Evolutionary conservation across 2,113 vertebrate genomes (phyloP), one percentile per base, ranked within the genome.

Genomic region (Aegithalos caudatus): DNA sequence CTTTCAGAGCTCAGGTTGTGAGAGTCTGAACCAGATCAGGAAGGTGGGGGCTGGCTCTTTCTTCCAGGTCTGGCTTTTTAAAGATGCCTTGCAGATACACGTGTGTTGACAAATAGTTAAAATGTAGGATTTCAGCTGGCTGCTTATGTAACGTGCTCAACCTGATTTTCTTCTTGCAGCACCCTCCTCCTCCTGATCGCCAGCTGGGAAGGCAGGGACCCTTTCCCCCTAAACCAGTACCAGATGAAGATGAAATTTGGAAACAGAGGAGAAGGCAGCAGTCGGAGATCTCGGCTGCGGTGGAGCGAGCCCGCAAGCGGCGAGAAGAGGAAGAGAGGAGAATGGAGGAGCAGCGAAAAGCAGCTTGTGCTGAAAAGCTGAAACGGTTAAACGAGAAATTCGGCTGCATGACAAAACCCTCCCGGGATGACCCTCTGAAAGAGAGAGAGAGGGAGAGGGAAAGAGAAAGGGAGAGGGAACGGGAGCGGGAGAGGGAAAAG

Each of bases 261-360:
- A 98, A 99, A 62, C 99, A 99, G 66, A 99, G 99, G 83, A 98
- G 99, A 65, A 98, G 99, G 77, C 99, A 99, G 58, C 98, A 99
- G 81, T 98, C 98, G 6, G 99, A 99, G 66, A 96, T 99, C 54
- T 99, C 99, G 0, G 99, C 99, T 13, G 99, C 99, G 1, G 99
- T 99, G 33, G 99, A 99, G 76, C 98, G 99, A 44, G 99, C 99
- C 9, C 98, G 99, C 25, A 98, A 99, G 61, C 97, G 99, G 23
- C 98, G 99, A 48, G 99, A 99, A 54, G 99, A 99, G 50, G 99
- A 99, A 27, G 99, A 99, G 76, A 98, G 99, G n/a, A 98, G 99
- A 40, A 99, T 99, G 99, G 99, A 99, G 70, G 99, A 99, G 64
- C 99, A 99, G 77, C 97, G 99, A 50, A 99, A 99, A 83, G 99